Base-by-base conservation (phyloP, 2,113 vertebrate species). In the Dasyornis broadbenti region DNA sequence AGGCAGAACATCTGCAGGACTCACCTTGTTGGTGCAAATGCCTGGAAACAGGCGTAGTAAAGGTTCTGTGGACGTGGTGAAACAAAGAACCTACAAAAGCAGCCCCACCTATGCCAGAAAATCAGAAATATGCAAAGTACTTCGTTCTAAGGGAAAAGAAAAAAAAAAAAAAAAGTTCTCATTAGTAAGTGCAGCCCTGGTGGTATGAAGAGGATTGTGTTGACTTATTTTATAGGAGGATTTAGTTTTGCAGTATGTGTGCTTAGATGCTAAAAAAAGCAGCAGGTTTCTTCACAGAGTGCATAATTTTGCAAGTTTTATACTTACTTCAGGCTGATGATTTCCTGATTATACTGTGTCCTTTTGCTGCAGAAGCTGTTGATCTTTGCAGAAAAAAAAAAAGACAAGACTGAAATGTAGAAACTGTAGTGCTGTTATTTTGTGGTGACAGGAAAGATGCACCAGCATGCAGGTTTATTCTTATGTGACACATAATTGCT, bases 401-500 rank as follows among this genome's bases (percentile, higher is more conserved):
- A 24, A 49, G 13, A 26, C 37, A 42, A 33, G 28, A 14, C 35
- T 27, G 66, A 83, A 66, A 65, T 56, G 35, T 63, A 56, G 66
- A 90, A 94, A 49, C 9, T 24, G 15, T 73, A 59, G 61, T 60
- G 69, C 69, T 90, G 60, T 75, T 94, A 70, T 64, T 94, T 87
- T 63, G 56, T 16, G 37, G 73, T 94, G 86, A 87, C 66, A 72
- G 66, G 52, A 94, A 92, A 94, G 94, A 82, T 95, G 54, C 85
- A 78, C 53, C 35, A 73, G 70, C 39, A 77, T 57, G 92, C 63
- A 91, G 75, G 82, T 95, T 96, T 96, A 91, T 87, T 96, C 92
- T 85, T 94, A 82, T 53, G 66, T 72, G 54, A 79, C 63, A 82
- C 17, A 24, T 77, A 92, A 93, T 96, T 89, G 83, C 86, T 92